Evolutionary conservation across 2,888 invertebrate species (phyloP), one percentile per base, ranked within the genome.

Genomic region (Tinea semifulvella): DNA sequence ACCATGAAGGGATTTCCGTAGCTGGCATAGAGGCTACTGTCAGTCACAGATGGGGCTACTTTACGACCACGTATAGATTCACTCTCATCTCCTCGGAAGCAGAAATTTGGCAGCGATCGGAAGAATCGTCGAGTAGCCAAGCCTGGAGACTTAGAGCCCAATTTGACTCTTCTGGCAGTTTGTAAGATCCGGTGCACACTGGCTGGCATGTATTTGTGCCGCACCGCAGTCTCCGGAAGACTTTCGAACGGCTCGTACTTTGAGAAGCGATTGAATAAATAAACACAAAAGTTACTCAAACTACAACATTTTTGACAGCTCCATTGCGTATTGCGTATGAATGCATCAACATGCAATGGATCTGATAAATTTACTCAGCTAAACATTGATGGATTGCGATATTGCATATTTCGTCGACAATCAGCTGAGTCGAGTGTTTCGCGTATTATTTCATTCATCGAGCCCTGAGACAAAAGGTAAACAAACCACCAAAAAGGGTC

Each of bases 1-100:
- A 79, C 76, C 77, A 66, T 66, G 52, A 66, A 55, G 53, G 74
- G 68, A 61, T 71, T 67, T 62, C 65, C 66, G 62, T 74, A 75
- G 52, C 67, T 42, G 46, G 69, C 67, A 54, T 61, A 63, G 54
- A 61, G 55, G 64, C 65, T 72, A 55, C 64, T 63, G 53, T 60
- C 53, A 48, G 63, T 60, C 22, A 27, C 20, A 3, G 75, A 73
- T 19, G 70, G 70, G 50, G 74, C 65, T 52, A 74, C 74, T 47
- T 25, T 25, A 19, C 4, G 26, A 20, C 64, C 61, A 49, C 57
- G 54, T 2, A 38, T 18, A 44, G 58, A 53, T 42, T 56, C 53
- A 52, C 60, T 60, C 54, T 63, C 66, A 46, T 52, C 58, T 48
- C 60, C 58, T 50, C 65, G 61, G 61, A 62, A 62, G 72, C 76